Evolutionary conservation across 2,888 invertebrate species (phyloP), one percentile per base, ranked within the genome.

Genomic region (Nebria brevicollis): DNA sequence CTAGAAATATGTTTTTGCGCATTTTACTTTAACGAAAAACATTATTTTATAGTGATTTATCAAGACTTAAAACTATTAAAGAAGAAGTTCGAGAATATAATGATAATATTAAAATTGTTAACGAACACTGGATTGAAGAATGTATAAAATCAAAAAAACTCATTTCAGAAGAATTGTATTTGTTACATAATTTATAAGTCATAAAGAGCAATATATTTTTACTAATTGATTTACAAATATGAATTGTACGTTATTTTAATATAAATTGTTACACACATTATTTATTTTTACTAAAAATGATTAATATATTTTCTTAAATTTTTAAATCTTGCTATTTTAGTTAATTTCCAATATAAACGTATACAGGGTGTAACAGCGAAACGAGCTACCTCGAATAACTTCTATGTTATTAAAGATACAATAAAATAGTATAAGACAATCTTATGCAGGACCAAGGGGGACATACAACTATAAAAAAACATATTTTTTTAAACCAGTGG

Each of bases 41-140:
- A 34, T 68, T 20, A 20, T 74, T 41, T 75, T 79, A 72, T 65
- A 81, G 81, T 72, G 75, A 81, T 81, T 11, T 72, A 43, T 66
- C 76, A 54, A 64, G 76, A 26, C 8, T 77, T 11, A 8, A 77
- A 42, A 13, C 66, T 72, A 72, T 81, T 26, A 76, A 81, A 73
- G 26, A 66, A 72, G 72, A 66, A 76, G 8, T 80, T 20, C 7
- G 74, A 20, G 75, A 80, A 76, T 20, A 65, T 43, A 73, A 66
- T 20, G 66, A 77, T 13, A 20, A 77, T 76, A 75, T 81, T 72
- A 77, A 81, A 77, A 65, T 81, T 66, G 64, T 81, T 26, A 81
- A 81, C 66, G 73, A 81, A 81, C 20, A 77, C 42, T 81, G 81
- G 81, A 81, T 81, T 73, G 26, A 20, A 66, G 41, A 73, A n/a